phyloP scores from a whole-genome alignment of 2,888 invertebrate genomes.

The Aphodius sticticus region DNA sequence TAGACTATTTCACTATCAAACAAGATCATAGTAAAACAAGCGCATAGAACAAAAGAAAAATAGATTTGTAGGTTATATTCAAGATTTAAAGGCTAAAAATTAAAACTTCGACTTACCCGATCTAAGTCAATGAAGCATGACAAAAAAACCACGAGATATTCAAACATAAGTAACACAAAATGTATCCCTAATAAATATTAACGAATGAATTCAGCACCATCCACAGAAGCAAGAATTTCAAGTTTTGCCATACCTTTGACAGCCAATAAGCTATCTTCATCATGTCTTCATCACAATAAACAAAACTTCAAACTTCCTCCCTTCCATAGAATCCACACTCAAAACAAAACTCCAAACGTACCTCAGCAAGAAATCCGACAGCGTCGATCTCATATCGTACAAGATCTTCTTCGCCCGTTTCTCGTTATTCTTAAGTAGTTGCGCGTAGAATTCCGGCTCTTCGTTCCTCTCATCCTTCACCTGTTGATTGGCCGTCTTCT shows the following conservation, averaged over 20 bases:
- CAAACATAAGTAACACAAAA: neutral
- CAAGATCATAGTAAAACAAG: neutral
- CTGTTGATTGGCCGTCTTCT: slow-evolving; percentile 69
- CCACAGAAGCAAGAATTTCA: too few relatives aligned
- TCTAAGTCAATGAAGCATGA: neutral
- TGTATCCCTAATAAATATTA: neutral
- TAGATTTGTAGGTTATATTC: neutral
- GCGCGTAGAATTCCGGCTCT: slow-evolving; percentile 63
- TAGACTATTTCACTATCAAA: too few relatives aligned
- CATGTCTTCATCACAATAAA: too few relatives aligned
- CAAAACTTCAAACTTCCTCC: too few relatives aligned
- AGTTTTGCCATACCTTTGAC: too few relatives aligned
- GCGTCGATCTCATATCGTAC: slow-evolving; percentile 80
- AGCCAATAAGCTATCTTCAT: too few relatives aligned
- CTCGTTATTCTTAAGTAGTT: slow-evolving; percentile 68
- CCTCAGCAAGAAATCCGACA: slow-evolving; percentile 76
- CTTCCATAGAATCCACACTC: neutral
- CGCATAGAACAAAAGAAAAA: neutral
- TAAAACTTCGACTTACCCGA: neutral
- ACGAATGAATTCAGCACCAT: too few relatives aligned
- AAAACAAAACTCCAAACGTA: slow-evolving; percentile 43
- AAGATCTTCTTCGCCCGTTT: slow-evolving; percentile 74
- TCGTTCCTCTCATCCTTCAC: slow-evolving; percentile 53
- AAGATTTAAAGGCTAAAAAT: neutral
- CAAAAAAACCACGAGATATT: slow-evolving; percentile 8